Base-by-base conservation (phyloP, 2,888 invertebrate species). In the Conchocele bisecta region DNA sequence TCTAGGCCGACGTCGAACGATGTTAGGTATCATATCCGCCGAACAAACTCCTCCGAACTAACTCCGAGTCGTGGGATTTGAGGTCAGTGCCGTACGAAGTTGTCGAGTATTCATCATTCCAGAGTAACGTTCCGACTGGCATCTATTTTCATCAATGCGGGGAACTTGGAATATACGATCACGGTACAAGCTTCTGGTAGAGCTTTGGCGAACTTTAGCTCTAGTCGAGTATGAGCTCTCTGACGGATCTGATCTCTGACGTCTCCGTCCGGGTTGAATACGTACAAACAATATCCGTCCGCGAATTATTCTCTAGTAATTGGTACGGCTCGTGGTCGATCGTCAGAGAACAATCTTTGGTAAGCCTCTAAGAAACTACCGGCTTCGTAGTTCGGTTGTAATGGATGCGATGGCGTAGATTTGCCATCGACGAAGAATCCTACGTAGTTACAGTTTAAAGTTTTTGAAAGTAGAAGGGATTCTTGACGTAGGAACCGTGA, bases 201-300 rank as follows among this genome's bases (percentile, higher is more conserved):
- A 17, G 67, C 17, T 4, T 67, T 48, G 26, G 33, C 9, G 26
- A 67, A 67, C 20, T 67, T 67, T 1, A 67, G 37, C 48, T 67
- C 67, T 22, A 67, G 24, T n/a, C 67, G 59, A n/a, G 67, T 67
- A 29, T 60, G 60, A 35, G 53, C 67, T 53, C 67, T 51, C 22
- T 67, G 13, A 6, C 4, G 3, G 20, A n/a, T 44, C 28, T 53
- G 24, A 20, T 37, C 33, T 31, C 53, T 51, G 13, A 15, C 13
- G 20, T 66, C 66, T 1, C 58, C 58, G 29, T 58, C 17, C 2
- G 65, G 65, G 9, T 33, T 58, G 35, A 66, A 59, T 1, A 46
- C 39, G 46, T 60, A 60, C 37, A 67, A 31, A 26, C 67, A 67
- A 13, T 42, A 60, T 17, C 67, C 60, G 6, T 24, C 28, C 39